Evolutionary conservation across 2,888 invertebrate genomes (phyloP).

Genomic region (Sturmia bella): DNA sequence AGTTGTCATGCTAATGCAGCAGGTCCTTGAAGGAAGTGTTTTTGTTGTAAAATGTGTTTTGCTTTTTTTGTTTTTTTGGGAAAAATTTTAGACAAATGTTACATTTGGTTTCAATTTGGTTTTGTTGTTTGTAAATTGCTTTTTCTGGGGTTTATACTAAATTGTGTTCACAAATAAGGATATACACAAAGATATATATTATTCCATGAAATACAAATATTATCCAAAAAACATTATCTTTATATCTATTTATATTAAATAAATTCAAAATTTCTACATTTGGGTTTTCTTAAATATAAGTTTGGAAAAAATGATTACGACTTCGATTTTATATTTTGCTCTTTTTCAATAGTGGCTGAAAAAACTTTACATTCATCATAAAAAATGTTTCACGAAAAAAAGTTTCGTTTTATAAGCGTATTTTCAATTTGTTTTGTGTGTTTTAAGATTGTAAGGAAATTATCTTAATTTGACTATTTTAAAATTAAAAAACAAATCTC

Average conservation of each 20-base stretch:
- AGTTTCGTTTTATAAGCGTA: slow-evolving; percentile 69
- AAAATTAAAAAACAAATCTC: background rate
- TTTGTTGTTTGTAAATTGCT: slow-evolving; percentile 39
- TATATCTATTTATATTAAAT: slow-evolving; percentile 34
- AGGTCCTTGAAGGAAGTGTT: slow-evolving; percentile 41
- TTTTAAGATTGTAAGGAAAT: slow-evolving; percentile 50
- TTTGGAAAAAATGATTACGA: slow-evolving; percentile 22
- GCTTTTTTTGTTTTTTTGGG: slow-evolving; percentile 2
- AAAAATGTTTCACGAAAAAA: slow-evolving; percentile 67
- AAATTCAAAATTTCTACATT: slow-evolving; percentile 6
- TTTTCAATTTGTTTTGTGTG: slow-evolving; percentile 48
- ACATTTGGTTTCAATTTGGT: background rate
- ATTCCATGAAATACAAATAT: slow-evolving; percentile 59
- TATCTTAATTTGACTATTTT: slow-evolving; percentile 10
- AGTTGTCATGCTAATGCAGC: slow-evolving; percentile 62
- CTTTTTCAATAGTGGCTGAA: background rate
- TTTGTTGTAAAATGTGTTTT: slow-evolving; percentile 7
- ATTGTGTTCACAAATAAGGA: slow-evolving; percentile 16
- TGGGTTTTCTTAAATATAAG: slow-evolving; percentile 13
- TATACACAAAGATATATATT: slow-evolving; percentile 20
- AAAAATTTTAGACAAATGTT: slow-evolving; percentile 28
- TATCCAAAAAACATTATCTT: slow-evolving; percentile 59
- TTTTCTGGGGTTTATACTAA: slow-evolving; percentile 1
- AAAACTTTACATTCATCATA: slow-evolving; percentile 37
- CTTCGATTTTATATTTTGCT: background rate